Percentiles rank a stretch among this genome's conserved stretches.
Evolutionary conservation across 2,113 vertebrate species (phyloP).

Genomic region (Cynopterus brachyotis): DNA sequence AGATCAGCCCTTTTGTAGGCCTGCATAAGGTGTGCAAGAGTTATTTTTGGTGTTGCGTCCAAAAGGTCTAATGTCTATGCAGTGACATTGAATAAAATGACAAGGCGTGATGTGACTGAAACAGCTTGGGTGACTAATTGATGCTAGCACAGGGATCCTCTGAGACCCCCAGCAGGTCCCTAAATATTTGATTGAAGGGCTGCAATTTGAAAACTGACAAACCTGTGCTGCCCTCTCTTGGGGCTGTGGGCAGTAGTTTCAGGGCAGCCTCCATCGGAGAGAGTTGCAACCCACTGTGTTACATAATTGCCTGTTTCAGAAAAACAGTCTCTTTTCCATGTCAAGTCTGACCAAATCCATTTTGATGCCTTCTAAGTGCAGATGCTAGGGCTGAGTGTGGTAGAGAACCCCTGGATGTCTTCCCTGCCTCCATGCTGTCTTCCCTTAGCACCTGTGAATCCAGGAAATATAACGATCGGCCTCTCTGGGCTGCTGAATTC

Average conservation of each 20-base stretch:
- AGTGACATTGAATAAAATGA: background rate
- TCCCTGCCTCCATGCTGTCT: too few species aligned
- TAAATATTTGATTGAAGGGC: fast-evolving
- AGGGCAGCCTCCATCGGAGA: background rate
- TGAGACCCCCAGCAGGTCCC: background rate
- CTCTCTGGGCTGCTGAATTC: background rate
- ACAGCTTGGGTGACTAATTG: background rate
- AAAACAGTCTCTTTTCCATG: background rate
- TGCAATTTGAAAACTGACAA: fast-evolving
- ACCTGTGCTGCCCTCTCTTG: fast-evolving
- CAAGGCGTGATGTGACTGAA: background rate
- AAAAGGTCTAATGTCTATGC: background rate
- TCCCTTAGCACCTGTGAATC: fast-evolving
- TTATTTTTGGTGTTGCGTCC: background rate
- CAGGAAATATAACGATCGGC: fast-evolving
- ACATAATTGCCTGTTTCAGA: background rate
- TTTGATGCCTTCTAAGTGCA: background rate
- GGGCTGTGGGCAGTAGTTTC: fast-evolving
- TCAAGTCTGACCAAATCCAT: background rate
- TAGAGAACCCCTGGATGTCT: background rate
- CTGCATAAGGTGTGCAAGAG: fast-evolving
- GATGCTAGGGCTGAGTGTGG: background rate
- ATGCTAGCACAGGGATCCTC: too few species aligned
- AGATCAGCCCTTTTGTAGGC: background rate
- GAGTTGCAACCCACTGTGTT: background rate